Base-by-base conservation (phyloP, 2,113 vertebrate genomes). In the Litocranius walleri region DNA sequence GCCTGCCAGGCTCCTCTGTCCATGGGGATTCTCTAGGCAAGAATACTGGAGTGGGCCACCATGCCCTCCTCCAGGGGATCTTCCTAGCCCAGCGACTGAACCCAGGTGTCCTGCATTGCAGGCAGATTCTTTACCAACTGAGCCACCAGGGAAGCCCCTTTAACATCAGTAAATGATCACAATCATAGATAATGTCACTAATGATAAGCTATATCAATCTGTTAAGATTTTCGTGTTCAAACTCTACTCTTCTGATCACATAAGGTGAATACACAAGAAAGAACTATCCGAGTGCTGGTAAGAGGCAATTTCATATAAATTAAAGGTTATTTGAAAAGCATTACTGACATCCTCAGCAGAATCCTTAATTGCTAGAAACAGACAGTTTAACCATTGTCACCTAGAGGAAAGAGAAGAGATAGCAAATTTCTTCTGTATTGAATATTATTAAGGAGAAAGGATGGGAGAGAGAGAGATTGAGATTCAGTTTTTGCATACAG, bases 371-470 rank as follows among this genome's bases (percentile, higher is more conserved):
- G 56, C 19, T 83, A 86, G 19, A 96, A 90, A 96, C 30, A 84
- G 56, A 77, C 2, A 74, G 61, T 74, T 64, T 91, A 97, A 94
- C 86, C 50, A 96, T 95, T 97, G 98, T 96, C 57, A 77, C 81
- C 67, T n/a, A 89, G 84, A 92, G 33, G 45, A 90, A 96, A 95
- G 25, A 97, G 95, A 96, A 84, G 90, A 90, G 88, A 95, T 61
- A 52, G 87, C 25, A 59, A 91, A 87, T 19, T 43, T 84, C 29
- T 94, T 57, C 29, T 21, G 48, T 52, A 52, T 43, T 77, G 71
- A 43, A 43, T 77, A 77, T 86, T 71, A 90, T 57, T 25, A 52
- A 64, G 33, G 13, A 59, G 17, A 64, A 21, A 19, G 33, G 50
- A 33, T 43, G 27, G 82, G 50, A 57, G 67, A 33, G 23, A 59